These are phyloP conservation scores for Ia io DNA, from an alignment of 2,113 vertebrate genomes.

Conservation along the genomic window DNA sequence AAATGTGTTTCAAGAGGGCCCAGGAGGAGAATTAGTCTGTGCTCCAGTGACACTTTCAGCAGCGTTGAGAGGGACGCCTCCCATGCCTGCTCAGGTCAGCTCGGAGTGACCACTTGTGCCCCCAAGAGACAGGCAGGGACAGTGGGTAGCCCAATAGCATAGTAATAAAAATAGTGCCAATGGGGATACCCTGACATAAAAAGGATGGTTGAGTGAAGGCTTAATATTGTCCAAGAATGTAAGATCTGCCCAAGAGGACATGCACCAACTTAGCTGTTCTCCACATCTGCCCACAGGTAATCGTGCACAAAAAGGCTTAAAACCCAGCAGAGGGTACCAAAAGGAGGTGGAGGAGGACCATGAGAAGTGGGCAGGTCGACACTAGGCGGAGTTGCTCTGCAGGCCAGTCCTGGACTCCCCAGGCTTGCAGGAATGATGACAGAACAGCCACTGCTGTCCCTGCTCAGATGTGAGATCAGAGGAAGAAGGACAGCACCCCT, in stretches of 20 bases:
- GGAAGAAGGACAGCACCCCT: accelerated
- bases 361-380: background rate
- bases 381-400: background rate
- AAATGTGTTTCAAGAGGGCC: background rate
- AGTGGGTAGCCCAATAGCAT: background rate
- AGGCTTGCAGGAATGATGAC: background rate
- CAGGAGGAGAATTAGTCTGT: background rate
- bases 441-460: background rate
- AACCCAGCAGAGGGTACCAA: background rate
- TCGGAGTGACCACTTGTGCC: background rate
- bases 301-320: background rate
- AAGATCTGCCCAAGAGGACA: background rate
- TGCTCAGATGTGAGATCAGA: background rate
- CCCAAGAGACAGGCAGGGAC: background rate
- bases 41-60: background rate
- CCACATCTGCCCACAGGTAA: no score
- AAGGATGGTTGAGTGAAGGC: background rate
- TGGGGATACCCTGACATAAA: background rate
- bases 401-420: background rate
- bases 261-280: background rate
- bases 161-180: background rate
- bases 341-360: accelerated
- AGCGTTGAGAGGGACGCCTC: background rate
- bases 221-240: background rate
- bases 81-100: background rate